Conservation (phyloP, 1,140 invertebrate species). For the Plutomurus gul region DNA sequence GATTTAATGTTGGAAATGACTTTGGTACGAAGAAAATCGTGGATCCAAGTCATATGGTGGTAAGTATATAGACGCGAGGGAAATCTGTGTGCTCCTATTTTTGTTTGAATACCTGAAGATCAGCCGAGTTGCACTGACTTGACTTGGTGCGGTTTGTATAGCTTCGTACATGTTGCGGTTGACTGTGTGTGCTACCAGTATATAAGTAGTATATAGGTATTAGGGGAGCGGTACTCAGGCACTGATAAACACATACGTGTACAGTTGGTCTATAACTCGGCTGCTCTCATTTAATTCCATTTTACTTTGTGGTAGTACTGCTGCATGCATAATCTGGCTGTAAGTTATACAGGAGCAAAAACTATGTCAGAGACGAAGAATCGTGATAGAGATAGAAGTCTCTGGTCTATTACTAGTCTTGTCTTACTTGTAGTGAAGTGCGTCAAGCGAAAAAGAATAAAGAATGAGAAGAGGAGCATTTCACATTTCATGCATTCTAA, state of each 20-base stretch:
- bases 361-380: no score
- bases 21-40: background rate
- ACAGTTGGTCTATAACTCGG: no score
- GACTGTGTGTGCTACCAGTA: background rate
- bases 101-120: background rate
- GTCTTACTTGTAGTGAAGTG: background rate
- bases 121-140: background rate
- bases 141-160: background rate
- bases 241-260: no score
- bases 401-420: no score
- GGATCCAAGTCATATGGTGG: background rate
- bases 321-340: no score
- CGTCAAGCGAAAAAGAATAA: background rate
- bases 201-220: background rate
- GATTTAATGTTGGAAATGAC: background rate
- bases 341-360: no score
- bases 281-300: constrained; percentile 3
- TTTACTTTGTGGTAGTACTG: background rate
- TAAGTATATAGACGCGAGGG: background rate
- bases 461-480: background rate
- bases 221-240: no score
- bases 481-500: constrained; percentile 33
- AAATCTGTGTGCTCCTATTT: constrained; percentile 21
- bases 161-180: background rate
- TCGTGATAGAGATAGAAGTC: no score